Percentiles rank a stretch among this genome's conserved stretches.
Conservation (phyloP, 2,113 vertebrate genomes). For the Tragelaphus buxtoni region DNA sequence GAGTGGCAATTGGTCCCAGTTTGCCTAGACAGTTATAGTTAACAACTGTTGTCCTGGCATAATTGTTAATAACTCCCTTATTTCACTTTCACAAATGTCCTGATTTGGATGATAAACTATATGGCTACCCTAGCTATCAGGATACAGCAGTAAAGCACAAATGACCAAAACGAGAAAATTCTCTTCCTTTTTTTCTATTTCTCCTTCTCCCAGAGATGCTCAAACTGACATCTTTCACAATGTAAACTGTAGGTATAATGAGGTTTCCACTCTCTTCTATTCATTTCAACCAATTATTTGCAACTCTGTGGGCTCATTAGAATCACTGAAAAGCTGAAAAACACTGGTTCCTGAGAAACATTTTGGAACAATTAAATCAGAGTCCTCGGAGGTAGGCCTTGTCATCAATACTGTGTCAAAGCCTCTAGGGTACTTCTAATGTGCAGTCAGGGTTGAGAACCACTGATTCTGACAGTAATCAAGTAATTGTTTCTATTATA, state of each 20-base stretch:
- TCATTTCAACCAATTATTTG: slow-evolving; percentile 20
- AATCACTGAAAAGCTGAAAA: slow-evolving; percentile 7
- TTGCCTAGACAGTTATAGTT: background rate
- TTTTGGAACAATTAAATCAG: slow-evolving; percentile 33
- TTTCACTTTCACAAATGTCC: background rate
- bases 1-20: background rate
- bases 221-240: background rate
- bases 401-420: background rate
- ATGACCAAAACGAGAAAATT: background rate
- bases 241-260: background rate
- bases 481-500: slow-evolving; percentile 30
- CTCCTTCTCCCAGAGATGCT: background rate
- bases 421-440: slow-evolving; percentile 9
- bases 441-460: background rate
- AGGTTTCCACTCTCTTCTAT: background rate
- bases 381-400: background rate
- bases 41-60: background rate
- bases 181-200: background rate
- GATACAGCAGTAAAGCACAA: background rate
- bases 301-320: background rate
- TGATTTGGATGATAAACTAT: background rate
- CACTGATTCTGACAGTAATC: background rate
- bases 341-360: background rate
- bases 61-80: background rate
- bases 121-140: background rate